A percentile compares a stretch with the other conserved stretches of the same genome.
Evolutionary conservation across 1,140 invertebrate species (phyloP).

Genomic region (Pogonus chalceus): DNA sequence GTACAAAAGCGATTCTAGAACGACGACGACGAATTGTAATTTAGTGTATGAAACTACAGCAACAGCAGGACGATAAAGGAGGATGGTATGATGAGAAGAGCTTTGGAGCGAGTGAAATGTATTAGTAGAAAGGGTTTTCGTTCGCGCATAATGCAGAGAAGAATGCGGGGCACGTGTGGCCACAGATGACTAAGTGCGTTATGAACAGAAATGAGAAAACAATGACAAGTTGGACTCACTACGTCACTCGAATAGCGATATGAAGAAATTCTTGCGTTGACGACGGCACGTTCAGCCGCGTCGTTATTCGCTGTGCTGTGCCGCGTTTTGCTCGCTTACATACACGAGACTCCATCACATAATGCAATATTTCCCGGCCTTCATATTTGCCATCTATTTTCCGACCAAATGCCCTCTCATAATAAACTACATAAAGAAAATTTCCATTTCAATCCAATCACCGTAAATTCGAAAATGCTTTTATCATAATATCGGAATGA

Average conservation of each 20-base stretch:
- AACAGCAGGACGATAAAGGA: background rate
- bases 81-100: background rate
- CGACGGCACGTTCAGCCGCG: background rate
- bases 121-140: background rate
- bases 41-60: background rate
- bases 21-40: background rate
- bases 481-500: too few species aligned
- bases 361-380: too few species aligned
- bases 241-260: background rate
- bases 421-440: background rate
- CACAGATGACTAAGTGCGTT: slow-evolving; percentile 4
- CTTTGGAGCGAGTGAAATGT: background rate
- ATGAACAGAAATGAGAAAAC: slow-evolving; percentile 7
- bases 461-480: background rate
- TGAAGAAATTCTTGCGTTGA: background rate
- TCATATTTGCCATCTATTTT: too few species aligned
- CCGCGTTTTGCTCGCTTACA: background rate
- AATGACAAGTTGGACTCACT: slow-evolving; percentile 4
- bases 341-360: too few species aligned
- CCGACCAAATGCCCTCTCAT: too few species aligned
- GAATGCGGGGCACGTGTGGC: background rate
- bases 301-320: background rate
- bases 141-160: background rate
- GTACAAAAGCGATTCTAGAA: background rate
- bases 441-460: background rate